phyloP scores from a whole-genome alignment of 64 coral and sea anemone genomes.

The Cladopsammia gracilis region DNA sequence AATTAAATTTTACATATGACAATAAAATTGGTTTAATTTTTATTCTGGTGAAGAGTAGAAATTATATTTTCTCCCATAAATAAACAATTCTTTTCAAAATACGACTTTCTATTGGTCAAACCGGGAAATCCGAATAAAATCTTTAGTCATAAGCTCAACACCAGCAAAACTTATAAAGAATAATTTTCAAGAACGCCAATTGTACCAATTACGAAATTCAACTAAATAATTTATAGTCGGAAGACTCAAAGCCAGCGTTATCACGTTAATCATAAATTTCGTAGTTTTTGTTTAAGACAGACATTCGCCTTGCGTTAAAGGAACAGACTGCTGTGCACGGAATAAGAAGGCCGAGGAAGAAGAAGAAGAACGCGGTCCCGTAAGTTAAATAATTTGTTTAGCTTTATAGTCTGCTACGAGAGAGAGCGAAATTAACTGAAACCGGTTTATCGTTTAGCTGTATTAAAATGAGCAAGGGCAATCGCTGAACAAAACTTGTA shows the following conservation, averaged over 20 bases:
- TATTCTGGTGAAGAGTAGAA: neutral
- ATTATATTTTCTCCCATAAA: neutral
- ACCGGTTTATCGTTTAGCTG: neutral
- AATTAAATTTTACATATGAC: conserved; percentile 14
- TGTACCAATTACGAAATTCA: neutral
- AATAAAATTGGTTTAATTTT: neutral
- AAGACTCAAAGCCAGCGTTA: too few species aligned
- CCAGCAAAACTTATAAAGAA: neutral
- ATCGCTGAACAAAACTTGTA: neutral
- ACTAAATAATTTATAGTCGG: neutral
- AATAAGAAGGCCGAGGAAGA: neutral
- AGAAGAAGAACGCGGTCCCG: too few species aligned
- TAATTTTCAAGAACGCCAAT: conserved; percentile 11
- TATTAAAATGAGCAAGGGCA: neutral
- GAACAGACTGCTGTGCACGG: neutral
- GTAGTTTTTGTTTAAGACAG: neutral
- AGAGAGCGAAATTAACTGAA: too few species aligned
- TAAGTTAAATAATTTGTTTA: too few species aligned
- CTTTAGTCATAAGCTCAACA: neutral
- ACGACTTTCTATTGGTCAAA: neutral
- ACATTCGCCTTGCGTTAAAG: neutral
- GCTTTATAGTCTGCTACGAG: neutral
- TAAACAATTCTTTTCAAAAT: neutral
- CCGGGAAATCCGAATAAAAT: neutral
- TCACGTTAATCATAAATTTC: neutral